Conservation (phyloP, 1,140 invertebrate species). For the Formica selysi region DNA sequence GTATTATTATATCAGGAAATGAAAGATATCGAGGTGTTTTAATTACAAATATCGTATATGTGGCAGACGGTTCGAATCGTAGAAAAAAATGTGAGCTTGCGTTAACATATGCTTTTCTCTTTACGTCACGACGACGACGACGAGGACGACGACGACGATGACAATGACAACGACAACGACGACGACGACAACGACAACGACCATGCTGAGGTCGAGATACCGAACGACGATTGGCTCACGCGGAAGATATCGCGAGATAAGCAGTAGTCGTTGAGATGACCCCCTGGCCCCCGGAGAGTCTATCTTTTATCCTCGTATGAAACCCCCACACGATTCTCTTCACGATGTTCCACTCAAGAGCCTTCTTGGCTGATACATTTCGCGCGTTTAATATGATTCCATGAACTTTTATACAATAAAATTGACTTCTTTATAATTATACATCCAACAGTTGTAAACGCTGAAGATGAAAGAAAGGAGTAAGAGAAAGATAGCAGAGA, state of each 20-base stretch:
- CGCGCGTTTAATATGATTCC: conserved; percentile 12
- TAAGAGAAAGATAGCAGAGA: no score
- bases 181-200: conserved; percentile 25
- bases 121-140: conserved; percentile 61
- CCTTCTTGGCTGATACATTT: conserved; percentile 22
- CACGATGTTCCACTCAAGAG: background rate
- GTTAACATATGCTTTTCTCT: conserved; percentile 9
- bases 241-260: conserved; percentile 71
- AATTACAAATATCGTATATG: background rate
- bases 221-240: conserved; percentile 70
- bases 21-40: background rate
- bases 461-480: background rate
- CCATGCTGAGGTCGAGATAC: conserved; percentile 71
- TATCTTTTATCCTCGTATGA: conserved; percentile 41
- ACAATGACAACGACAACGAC: background rate
- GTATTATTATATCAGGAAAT: background rate
- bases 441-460: no score
- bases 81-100: conserved; percentile 3
- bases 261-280: conserved; percentile 68
- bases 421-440: background rate
- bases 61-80: background rate
- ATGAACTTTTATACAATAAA: background rate
- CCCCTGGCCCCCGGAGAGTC: conserved; percentile 57
- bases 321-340: background rate
- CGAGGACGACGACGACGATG: conserved; percentile 25